Evolutionary conservation across 2,797 vertebrate genomes (phyloP).

Genomic region (Phalanger gymnotis): DNA sequence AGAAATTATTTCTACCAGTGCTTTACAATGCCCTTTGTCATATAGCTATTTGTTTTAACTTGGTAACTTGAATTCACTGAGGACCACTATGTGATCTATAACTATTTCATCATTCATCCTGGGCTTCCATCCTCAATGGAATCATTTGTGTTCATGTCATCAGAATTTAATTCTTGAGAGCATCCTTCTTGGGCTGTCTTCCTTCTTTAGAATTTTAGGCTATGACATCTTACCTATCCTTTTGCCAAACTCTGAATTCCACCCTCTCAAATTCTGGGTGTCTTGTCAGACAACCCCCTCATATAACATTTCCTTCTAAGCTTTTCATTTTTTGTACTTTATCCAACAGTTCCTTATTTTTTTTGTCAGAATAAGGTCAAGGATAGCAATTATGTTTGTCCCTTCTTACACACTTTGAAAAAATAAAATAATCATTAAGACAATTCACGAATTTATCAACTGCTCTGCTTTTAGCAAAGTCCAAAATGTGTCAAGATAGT

Average conservation of each 20-base stretch:
- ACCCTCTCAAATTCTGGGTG: background rate
- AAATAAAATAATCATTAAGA: background rate
- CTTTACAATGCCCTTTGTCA: too few species aligned
- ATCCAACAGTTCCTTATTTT: background rate
- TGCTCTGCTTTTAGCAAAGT: background rate
- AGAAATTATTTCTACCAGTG: background rate
- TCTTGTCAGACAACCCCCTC: background rate
- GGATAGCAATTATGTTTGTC: background rate
- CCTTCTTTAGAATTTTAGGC: background rate
- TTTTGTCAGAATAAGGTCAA: background rate
- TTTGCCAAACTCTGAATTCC: background rate
- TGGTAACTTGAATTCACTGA: too few species aligned
- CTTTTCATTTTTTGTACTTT: background rate
- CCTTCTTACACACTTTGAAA: background rate
- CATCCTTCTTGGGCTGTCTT: background rate
- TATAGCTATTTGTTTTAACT: too few species aligned
- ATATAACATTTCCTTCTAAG: background rate
- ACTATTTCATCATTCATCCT: background rate
- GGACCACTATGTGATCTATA: too few species aligned
- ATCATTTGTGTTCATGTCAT: background rate
- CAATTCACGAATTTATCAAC: background rate
- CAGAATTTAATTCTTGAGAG: background rate
- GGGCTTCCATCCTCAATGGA: background rate
- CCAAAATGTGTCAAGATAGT: background rate
- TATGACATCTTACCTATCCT: background rate